These are phyloP conservation scores for Virgularia gustaviana DNA, from an alignment of 92 coral and sea anemone genomes.

Conservation along the genomic window DNA sequence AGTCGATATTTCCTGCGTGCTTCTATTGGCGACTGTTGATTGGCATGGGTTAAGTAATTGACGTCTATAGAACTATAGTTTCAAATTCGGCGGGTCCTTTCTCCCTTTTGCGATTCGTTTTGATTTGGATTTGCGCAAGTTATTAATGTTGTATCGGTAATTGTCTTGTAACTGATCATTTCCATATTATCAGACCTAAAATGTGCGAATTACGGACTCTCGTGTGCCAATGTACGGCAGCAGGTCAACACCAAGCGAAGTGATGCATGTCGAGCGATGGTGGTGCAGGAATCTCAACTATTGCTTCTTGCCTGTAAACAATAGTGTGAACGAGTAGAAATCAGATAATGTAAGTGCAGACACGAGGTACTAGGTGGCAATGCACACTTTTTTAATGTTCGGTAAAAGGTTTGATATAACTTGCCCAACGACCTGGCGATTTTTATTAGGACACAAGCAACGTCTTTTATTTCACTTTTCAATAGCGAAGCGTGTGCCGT, in stretches of 20 bases:
- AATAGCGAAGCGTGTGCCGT: constrained; percentile 32
- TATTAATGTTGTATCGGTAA: constrained; percentile 21
- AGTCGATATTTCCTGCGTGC: constrained; percentile 44
- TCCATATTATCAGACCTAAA: constrained; percentile 19
- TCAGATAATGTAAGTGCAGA: constrained; percentile 38
- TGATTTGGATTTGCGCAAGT: constrained; percentile 37
- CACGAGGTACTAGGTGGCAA: constrained; percentile 37
- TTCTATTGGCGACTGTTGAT: constrained; percentile 25
- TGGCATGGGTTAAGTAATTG: constrained; percentile 28
- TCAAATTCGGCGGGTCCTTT: constrained; percentile 17
- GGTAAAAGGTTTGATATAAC: constrained; percentile 1
- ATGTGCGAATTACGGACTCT: constrained; percentile 14
- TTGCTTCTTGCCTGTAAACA: constrained; percentile 45
- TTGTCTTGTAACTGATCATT: constrained; percentile 10
- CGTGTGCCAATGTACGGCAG: constrained; percentile 20
- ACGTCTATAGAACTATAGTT: constrained; percentile 30
- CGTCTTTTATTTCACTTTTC: constrained; percentile 37
- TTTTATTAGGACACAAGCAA: constrained; percentile 3
- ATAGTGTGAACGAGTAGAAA: constrained; percentile 37
- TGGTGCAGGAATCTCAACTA: constrained; percentile 43
- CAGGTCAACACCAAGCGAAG: constrained; percentile 38
- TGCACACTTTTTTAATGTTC: background rate
- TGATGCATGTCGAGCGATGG: constrained; percentile 30
- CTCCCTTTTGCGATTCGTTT: constrained; percentile 11
- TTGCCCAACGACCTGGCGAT: background rate